Evolutionary conservation across 2,113 vertebrate species (phyloP).

Genomic region (Ia io): DNA sequence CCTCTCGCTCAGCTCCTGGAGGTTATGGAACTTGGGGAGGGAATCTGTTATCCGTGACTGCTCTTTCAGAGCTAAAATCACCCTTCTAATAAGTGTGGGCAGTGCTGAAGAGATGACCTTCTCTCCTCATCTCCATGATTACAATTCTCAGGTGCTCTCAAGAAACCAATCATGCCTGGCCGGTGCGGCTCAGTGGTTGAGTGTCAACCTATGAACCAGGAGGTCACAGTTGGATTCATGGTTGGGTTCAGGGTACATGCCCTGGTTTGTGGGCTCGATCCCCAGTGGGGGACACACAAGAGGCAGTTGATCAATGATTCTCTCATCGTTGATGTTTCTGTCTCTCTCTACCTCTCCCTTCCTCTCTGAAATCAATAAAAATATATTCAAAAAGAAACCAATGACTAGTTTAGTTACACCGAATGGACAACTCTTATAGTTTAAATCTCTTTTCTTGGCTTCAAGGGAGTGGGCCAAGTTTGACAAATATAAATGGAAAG

Average conservation of each 20-base stretch:
- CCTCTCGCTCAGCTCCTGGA: not conserved
- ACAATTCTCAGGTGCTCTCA: not conserved
- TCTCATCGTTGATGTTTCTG: no score
- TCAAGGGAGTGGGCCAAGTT: slow-evolving; percentile 7
- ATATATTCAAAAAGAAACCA: not conserved
- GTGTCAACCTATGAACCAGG: no score
- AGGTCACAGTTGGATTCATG: no score
- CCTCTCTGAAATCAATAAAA: no score
- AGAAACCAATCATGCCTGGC: not conserved
- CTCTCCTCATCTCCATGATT: not conserved
- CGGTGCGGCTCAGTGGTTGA: no score
- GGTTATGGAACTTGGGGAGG: not conserved
- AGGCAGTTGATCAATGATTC: no score
- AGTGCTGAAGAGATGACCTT: not conserved
- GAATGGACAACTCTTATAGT: not conserved
- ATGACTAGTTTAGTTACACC: slow-evolving; percentile 28
- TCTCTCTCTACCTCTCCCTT: no score
- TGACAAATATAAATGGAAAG: slow-evolving; percentile 59
- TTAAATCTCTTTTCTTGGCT: slow-evolving; percentile 47
- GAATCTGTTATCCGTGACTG: not conserved
- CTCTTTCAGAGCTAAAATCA: not conserved
- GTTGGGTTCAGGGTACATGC: no score
- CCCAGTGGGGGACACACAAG: no score
- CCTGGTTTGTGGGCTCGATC: no score
- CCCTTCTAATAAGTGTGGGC: not conserved